These are phyloP conservation scores for Campylomormyrus numenius DNA, from an alignment of 2,113 vertebrate genomes.

Conservation along the genomic window DNA sequence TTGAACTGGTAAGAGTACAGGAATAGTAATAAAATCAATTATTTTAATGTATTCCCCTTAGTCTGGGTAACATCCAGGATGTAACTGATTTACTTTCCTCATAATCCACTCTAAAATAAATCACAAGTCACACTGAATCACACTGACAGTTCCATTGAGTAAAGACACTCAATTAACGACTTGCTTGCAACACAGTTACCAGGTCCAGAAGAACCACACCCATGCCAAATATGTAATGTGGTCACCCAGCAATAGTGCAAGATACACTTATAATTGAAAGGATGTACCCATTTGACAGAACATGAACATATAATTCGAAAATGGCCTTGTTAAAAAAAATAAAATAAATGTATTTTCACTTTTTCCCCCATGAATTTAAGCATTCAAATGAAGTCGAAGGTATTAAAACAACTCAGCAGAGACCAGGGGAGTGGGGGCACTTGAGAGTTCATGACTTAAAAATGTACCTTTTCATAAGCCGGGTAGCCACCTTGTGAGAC, in stretches of 20 bases:
- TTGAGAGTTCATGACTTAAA: background rate
- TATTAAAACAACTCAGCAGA: background rate
- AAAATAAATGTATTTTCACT: background rate
- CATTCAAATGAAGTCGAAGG: background rate
- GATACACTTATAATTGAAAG: background rate
- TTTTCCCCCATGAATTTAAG: background rate
- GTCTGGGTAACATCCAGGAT: background rate
- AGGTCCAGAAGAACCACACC: background rate
- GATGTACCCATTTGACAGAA: background rate
- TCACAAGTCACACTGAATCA: background rate
- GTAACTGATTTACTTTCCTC: background rate
- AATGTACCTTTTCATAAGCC: background rate
- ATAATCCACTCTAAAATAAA: background rate
- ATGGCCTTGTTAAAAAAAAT: background rate
- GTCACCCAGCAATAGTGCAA: background rate
- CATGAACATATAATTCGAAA: background rate
- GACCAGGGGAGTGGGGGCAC: background rate
- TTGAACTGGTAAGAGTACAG: background rate
- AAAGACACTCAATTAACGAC: background rate
- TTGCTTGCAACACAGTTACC: background rate
- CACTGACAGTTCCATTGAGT: background rate
- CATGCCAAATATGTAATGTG: background rate
- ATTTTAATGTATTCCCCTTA: background rate
- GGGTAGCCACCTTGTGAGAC: background rate
- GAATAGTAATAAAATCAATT: background rate